phyloP scores from a whole-genome alignment of 2,888 invertebrate species.

The Blera fallax region DNA sequence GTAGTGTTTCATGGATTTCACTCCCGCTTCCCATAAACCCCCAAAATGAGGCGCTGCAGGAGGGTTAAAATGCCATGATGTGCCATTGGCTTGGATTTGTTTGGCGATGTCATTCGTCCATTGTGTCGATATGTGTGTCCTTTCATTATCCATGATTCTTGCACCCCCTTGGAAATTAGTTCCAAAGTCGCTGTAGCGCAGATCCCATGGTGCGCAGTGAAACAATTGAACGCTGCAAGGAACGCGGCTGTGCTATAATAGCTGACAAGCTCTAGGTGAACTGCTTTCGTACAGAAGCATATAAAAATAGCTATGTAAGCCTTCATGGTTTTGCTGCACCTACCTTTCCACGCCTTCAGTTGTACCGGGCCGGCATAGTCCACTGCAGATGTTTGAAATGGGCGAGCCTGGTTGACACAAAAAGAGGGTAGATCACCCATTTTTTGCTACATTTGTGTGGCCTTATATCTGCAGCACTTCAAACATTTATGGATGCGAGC shows the following conservation, averaged over 20 bases:
- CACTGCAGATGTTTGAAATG: slow-evolving; percentile 28
- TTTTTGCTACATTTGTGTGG: slow-evolving; percentile 9
- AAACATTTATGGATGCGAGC: slow-evolving; percentile 1
- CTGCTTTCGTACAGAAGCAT: slow-evolving; percentile 46
- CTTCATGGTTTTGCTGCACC: slow-evolving; percentile 22
- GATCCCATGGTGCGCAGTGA: slow-evolving; percentile 28
- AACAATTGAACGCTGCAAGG: slow-evolving; percentile 33
- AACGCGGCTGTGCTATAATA: slow-evolving; percentile 17
- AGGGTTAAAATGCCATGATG: slow-evolving; percentile 13
- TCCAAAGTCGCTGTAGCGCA: not conserved
- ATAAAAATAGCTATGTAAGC: slow-evolving; percentile 51
- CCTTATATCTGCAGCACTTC: slow-evolving; percentile 22
- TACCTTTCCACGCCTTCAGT: slow-evolving; percentile 25
- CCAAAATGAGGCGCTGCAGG: slow-evolving; percentile 31
- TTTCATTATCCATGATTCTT: not conserved
- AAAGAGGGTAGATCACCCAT: slow-evolving; percentile 27
- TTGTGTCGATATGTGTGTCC: not conserved
- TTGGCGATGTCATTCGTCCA: slow-evolving; percentile 16
- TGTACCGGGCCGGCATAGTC: slow-evolving; percentile 33
- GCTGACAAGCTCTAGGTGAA: slow-evolving; percentile 49
- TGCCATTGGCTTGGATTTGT: slow-evolving; percentile 16
- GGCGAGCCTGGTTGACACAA: not conserved
- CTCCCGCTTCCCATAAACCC: not conserved
- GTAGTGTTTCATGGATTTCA: not conserved
- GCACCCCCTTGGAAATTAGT: slow-evolving; percentile 42